Evolutionary conservation across 2,113 vertebrate species (phyloP).

Genomic region (Carollia perspicillata): DNA sequence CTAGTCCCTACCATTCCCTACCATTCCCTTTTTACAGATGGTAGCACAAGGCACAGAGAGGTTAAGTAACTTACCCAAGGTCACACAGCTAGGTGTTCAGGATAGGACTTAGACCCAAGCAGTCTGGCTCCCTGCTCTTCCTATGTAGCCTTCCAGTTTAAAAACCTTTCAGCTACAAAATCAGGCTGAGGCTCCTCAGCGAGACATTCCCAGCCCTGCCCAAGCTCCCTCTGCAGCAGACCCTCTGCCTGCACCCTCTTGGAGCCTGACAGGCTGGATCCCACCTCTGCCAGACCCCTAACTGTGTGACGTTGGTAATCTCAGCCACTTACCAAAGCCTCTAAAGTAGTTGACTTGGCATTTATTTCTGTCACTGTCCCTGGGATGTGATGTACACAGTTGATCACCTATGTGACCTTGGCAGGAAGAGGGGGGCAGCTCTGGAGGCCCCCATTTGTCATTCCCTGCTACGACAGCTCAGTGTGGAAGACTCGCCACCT

Average conservation of each 20-base stretch:
- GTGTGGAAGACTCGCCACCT: neutral
- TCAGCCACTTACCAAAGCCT: neutral
- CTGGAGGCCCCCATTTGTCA: neutral
- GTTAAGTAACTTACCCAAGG: neutral
- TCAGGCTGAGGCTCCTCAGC: neutral
- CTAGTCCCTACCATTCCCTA: neutral
- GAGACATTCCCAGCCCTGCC: neutral
- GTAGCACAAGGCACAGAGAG: neutral
- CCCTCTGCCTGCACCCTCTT: accelerated
- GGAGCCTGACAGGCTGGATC: neutral
- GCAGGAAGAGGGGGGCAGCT: neutral
- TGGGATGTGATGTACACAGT: neutral
- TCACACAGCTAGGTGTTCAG: neutral
- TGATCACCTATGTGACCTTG: neutral
- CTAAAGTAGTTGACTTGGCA: neutral
- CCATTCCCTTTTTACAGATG: neutral
- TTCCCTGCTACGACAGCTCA: neutral
- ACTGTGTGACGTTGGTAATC: neutral
- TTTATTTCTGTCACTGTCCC: neutral
- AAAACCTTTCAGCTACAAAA: neutral
- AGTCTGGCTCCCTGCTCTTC: neutral
- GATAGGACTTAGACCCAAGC: neutral
- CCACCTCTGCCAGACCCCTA: neutral
- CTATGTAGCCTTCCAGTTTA: neutral
- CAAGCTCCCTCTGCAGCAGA: neutral